Evolutionary conservation across 2,113 vertebrate genomes (phyloP).

Genomic region (Alethe castanea): DNA sequence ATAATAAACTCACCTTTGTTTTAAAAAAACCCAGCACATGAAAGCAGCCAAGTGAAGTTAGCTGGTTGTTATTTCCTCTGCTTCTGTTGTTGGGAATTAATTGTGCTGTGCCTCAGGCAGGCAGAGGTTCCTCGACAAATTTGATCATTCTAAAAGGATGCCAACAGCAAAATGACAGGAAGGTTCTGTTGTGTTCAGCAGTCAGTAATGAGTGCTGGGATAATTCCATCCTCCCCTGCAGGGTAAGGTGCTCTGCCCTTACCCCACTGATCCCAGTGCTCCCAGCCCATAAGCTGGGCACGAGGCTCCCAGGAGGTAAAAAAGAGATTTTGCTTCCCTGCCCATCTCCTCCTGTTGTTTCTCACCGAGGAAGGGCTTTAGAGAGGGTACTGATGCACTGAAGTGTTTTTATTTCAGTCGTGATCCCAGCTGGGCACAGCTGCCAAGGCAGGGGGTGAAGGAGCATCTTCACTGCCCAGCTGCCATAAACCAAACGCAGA

Average conservation of each 20-base stretch:
- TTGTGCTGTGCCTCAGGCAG: not conserved
- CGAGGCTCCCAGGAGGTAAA: not conserved
- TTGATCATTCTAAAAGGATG: not conserved
- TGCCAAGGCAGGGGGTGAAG: not conserved
- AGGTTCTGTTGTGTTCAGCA: not conserved
- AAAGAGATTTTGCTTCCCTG: not conserved
- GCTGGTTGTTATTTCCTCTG: not conserved
- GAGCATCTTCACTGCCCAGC: not conserved
- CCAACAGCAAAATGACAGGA: not conserved
- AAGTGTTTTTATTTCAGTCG: not conserved
- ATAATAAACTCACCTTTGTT: not conserved
- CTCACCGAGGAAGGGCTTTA: not conserved
- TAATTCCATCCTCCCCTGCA: not conserved
- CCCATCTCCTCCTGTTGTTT: not conserved
- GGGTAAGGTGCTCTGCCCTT: not conserved
- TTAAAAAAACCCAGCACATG: not conserved
- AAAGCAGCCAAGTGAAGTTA: not conserved
- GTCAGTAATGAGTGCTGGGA: not conserved
- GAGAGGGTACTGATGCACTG: not conserved
- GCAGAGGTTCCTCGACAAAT: not conserved
- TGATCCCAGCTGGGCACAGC: not conserved
- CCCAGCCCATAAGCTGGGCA: accelerated
- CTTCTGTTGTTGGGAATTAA: not conserved
- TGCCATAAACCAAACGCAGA: not conserved
- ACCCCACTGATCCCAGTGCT: not conserved